Evolutionary conservation across 2,888 invertebrate species (phyloP).

Genomic region (Sesia bembeciformis): DNA sequence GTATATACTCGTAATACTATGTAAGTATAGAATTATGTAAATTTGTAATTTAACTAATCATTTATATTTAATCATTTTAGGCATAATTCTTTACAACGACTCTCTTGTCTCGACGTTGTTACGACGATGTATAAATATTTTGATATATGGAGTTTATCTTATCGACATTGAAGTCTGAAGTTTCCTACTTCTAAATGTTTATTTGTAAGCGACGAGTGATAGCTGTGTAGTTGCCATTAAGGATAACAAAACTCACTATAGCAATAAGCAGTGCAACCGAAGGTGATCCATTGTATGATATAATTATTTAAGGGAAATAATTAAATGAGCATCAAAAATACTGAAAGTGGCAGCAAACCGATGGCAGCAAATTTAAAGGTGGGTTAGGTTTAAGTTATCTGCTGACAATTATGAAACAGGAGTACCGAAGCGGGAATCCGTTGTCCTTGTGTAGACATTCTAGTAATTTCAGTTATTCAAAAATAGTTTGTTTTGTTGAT

Average conservation of each 20-base stretch:
- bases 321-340: too few relatives aligned
- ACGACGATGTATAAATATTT: conserved; percentile 42
- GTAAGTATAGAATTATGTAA: conserved; percentile 26
- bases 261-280: conserved; percentile 54
- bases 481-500: too few relatives aligned
- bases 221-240: background rate
- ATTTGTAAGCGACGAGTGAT: background rate
- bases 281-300: conserved; percentile 37
- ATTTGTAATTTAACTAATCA: conserved; percentile 18
- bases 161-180: background rate
- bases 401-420: background rate
- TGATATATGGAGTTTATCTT: conserved; percentile 24
- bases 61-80: conserved; percentile 17
- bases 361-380: too few relatives aligned
- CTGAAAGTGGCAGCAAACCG: too few relatives aligned
- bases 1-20: conserved; percentile 17
- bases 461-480: too few relatives aligned
- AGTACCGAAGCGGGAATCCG: background rate
- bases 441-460: background rate
- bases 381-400: too few relatives aligned
- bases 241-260: conserved; percentile 21
- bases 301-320: background rate
- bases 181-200: background rate
- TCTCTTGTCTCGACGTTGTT: conserved; percentile 42
- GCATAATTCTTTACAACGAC: conserved; percentile 46